Conservation (phyloP, 2,888 invertebrate genomes). For the Lampropteryx suffumata region DNA sequence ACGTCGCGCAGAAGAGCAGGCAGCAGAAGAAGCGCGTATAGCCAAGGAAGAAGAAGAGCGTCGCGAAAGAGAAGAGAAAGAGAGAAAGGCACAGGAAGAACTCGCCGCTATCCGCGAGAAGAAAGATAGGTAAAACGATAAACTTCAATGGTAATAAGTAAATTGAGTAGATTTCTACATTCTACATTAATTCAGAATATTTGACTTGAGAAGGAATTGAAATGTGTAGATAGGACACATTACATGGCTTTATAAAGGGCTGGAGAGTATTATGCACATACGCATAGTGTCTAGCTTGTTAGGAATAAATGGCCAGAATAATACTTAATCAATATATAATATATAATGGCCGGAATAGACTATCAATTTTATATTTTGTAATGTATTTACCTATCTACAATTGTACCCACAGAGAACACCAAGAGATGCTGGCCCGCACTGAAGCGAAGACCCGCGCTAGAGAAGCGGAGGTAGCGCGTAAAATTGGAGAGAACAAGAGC, state of each 20-base stretch:
- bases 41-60: conserved; percentile 86
- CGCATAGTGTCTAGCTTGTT: too few relatives aligned
- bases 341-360: too few relatives aligned
- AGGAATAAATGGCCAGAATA: too few relatives aligned
- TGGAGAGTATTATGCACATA: too few relatives aligned
- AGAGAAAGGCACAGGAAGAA: conserved; percentile 82
- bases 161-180: too few relatives aligned
- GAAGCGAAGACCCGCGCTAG: conserved; percentile 86
- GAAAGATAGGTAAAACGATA: conserved; percentile 65
- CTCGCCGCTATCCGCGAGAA: conserved; percentile 48
- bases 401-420: conserved; percentile 78
- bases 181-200: too few relatives aligned
- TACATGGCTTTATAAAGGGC: too few relatives aligned
- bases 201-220: too few relatives aligned
- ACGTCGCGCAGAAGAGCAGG: conserved; percentile 87
- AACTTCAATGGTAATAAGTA: too few relatives aligned
- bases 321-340: too few relatives aligned
- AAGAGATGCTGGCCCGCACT: conserved; percentile 85
- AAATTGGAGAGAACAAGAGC: conserved; percentile 71
- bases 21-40: conserved; percentile 85
- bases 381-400: not conserved
- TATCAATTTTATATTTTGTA: too few relatives aligned
- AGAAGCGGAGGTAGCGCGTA: conserved; percentile 88
- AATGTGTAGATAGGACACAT: too few relatives aligned
- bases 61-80: conserved; percentile 79